Base-by-base conservation (phyloP, 2,888 invertebrate species). In the Xylophagus ater region DNA sequence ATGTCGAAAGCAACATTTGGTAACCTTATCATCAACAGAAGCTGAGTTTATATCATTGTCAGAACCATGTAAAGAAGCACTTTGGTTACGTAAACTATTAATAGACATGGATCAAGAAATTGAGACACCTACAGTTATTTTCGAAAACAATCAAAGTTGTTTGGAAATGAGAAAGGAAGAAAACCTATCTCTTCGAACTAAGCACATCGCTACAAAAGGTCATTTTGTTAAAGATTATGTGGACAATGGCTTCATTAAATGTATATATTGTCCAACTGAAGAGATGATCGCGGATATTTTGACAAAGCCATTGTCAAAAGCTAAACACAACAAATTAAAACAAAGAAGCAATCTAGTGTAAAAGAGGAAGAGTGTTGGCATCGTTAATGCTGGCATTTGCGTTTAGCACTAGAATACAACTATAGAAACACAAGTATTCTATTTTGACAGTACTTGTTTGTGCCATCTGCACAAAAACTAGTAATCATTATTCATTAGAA, bases 241-340 rank as follows among this genome's bases (percentile, higher is more conserved):
- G n/a, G n/a, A n/a, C n/a, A n/a, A n/a, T n/a, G n/a, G n/a, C n/a
- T n/a, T n/a, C n/a, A 40, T 50, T 12, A 18, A 40, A 3, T 49
- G 40, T 25, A 17, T 30, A 24, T 53, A 52, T 39, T 53, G 53
- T 36, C 49, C 50, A n/a, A n/a, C n/a, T n/a, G n/a, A n/a, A n/a
- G n/a, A n/a, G n/a, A n/a, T n/a, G n/a, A n/a, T n/a, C n/a, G 52
- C 51, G 8, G 51, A 53, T 33, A 44, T 51, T 36, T 41, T 53
- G 14, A 52, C 49, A 20, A 52, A 52, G 31, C 48, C 53, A 30
- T 36, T 53, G 13, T 20, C 42, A 21, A 28, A 26, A 13, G 26
- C 19, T 12, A 45, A 38, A 44, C 46, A 42, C 33, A 34, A 32
- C 3, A 34, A 37, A 28, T 34, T 45, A 7, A 26, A 35, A 17